Evolutionary conservation across 2,113 vertebrate species (phyloP).

Genomic region (Anser cygnoides): DNA sequence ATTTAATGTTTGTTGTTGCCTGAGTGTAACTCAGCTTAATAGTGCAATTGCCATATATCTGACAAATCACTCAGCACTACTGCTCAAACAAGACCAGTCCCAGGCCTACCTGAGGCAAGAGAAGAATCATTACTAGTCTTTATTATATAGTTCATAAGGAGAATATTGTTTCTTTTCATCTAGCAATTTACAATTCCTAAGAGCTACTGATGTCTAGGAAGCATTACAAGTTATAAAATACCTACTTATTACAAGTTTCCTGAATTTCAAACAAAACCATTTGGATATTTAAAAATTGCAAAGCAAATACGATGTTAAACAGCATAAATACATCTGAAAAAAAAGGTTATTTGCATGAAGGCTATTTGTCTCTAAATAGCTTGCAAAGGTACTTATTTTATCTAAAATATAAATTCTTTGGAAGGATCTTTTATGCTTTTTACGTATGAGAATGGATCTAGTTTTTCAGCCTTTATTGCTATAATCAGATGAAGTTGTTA

Average conservation of each 20-base stretch:
- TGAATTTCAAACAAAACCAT: background rate
- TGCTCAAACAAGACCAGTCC: background rate
- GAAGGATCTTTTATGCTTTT: background rate
- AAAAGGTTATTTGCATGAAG: background rate
- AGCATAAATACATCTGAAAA: background rate
- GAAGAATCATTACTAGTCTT: background rate
- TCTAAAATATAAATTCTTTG: background rate
- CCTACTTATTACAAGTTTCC: background rate
- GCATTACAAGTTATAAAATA: background rate
- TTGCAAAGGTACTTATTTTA: background rate
- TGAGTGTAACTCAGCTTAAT: background rate
- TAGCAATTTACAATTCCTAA: background rate
- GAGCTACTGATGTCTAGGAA: background rate
- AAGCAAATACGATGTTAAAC: background rate
- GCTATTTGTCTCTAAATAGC: background rate
- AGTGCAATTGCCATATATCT: background rate
- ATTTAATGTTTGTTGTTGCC: background rate
- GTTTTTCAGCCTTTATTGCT: background rate
- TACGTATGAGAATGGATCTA: background rate
- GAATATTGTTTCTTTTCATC: conserved; percentile 10
- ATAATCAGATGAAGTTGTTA: background rate
- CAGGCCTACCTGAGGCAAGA: background rate
- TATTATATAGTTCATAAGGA: background rate
- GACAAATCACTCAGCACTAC: background rate
- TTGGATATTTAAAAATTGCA: background rate